Evolutionary conservation across 2,797 vertebrate genomes (phyloP).

Genomic region (Coluber constrictor): DNA sequence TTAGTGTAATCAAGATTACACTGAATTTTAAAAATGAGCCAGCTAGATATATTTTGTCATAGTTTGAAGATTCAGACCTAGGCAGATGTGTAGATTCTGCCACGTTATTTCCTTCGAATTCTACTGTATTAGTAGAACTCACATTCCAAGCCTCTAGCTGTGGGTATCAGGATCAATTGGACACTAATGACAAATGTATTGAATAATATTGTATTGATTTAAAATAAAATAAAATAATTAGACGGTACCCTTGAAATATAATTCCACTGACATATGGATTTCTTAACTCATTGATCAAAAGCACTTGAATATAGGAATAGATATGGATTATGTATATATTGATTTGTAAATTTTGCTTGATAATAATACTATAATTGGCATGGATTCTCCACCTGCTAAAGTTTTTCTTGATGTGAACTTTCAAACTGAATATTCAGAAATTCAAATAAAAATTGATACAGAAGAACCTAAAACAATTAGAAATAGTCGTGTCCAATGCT

Average conservation of each 20-base stretch:
- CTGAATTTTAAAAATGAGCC: slow-evolving; percentile 48
- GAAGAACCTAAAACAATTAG: neutral
- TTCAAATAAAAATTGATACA: neutral
- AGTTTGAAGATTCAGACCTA: slow-evolving; percentile 41
- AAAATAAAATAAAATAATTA: neutral
- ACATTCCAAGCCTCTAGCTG: neutral
- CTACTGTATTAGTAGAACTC: neutral
- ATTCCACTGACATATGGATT: slow-evolving; percentile 30
- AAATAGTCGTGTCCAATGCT: neutral
- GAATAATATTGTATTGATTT: neutral
- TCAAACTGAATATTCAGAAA: neutral
- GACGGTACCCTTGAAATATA: neutral
- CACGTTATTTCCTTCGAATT: neutral
- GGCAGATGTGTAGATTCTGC: neutral
- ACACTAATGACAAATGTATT: slow-evolving; percentile 29
- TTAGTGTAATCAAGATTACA: slow-evolving; percentile 54
- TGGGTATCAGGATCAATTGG: neutral
- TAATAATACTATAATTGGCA: neutral
- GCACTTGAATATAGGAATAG: slow-evolving; percentile 22
- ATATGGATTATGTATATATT: neutral
- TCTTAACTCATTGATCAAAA: slow-evolving; percentile 35
- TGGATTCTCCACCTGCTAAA: too few species aligned
- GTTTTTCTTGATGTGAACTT: neutral
- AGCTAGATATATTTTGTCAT: slow-evolving; percentile 24
- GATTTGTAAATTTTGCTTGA: neutral